Evolutionary conservation across 1,140 invertebrate species (phyloP), one percentile per base, ranked within the genome.

Genomic region (Aplysia californica): DNA sequence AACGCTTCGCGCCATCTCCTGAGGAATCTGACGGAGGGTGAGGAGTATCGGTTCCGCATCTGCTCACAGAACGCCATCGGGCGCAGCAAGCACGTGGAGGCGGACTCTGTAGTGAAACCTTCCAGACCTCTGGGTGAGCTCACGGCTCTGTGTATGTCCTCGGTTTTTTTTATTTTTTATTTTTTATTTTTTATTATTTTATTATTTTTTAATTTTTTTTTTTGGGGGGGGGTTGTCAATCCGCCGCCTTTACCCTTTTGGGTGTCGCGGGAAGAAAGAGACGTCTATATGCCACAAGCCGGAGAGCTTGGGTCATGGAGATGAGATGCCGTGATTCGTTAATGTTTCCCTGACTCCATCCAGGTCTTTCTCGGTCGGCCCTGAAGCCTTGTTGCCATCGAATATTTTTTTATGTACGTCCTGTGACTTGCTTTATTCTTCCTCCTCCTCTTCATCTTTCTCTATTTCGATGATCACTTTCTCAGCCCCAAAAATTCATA

Each of bases 1-100:
- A 80, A 67, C 69, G 59, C 55, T n/a, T 81, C 77, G 0, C 66
- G 68, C 2, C 83, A 82, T 77, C 82, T 77, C 1, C 78, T 89
- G n/a, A 78, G 80, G 74, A 86, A 87, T 67, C 80, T 90, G 55
- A 79, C 84, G 38, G 87, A 89, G 74, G 85, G 85, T 35, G 94
- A 98, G 86, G 97, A 98, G 89, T 99, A 99, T 85, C 92, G 97
- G 82, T 99, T 99, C 92, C 92, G 97, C 80, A 94, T 99, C 2
- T 95, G 96, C 92, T 97, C 98, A 20, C 96, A 96, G 29, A 99
- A 99, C 90, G 96, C 97, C 41, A 98, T 99, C 85, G 98, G 98
- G 18, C 95, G 96, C 89, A 96, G 98, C 84, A 94, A 95, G 77
- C 94, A 97, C 18, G 91, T 98, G 79, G 96, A 95, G 87, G 94